Evolutionary conservation across 2,888 invertebrate genomes (phyloP).

Genomic region (Allacma fusca): DNA sequence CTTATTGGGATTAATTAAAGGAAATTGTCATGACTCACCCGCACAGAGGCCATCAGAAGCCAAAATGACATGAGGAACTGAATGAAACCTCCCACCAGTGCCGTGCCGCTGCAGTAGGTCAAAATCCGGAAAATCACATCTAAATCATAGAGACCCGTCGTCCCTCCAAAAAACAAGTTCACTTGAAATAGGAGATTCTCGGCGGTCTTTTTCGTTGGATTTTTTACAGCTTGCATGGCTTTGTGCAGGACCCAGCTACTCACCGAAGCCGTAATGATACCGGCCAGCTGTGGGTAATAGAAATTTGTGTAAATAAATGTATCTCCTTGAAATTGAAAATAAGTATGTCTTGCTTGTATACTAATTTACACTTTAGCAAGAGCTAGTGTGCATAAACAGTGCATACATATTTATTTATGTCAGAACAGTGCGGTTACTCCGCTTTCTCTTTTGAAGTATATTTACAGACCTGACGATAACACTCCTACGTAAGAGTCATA

Average conservation of each 20-base stretch:
- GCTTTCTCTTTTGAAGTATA: no score
- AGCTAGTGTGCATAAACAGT: no score
- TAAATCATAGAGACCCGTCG: constrained; percentile 59
- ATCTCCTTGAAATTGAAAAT: no score
- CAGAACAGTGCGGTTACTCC: no score
- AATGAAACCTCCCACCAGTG: constrained; percentile 59
- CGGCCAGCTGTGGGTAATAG: constrained; percentile 58
- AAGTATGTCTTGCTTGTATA: no score
- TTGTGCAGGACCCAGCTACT: constrained; percentile 59
- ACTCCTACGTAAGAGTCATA: no score
- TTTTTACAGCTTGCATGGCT: constrained; percentile 57
- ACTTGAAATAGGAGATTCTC: constrained; percentile 54
- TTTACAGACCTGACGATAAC: no score
- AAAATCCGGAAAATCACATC: constrained; percentile 60
- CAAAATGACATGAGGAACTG: constrained; percentile 61
- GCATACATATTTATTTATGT: no score
- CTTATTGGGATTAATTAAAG: background rate
- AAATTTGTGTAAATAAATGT: no score
- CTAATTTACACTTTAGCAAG: no score
- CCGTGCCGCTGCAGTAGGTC: constrained; percentile 57
- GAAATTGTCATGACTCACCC: constrained; percentile 28
- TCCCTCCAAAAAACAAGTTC: constrained; percentile 59
- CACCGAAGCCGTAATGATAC: constrained; percentile 56
- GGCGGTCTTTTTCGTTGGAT: constrained; percentile 58
- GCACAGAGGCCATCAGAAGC: constrained; percentile 57